Base-by-base conservation (phyloP, 2,113 vertebrate genomes). In the Sphaerodactylus townsendi region DNA sequence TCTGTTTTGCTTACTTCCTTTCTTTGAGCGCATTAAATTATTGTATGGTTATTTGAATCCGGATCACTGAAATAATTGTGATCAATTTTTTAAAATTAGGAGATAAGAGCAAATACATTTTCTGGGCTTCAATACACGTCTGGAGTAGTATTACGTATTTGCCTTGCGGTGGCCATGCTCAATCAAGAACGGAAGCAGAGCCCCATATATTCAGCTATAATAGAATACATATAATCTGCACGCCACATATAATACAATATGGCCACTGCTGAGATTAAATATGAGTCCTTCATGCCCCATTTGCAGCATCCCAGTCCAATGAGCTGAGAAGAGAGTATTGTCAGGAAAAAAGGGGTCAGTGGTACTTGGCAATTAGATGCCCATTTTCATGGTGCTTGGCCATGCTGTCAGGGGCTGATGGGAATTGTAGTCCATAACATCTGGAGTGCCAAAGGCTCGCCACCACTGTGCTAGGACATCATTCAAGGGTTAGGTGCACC, bases 361-460 rank as follows among this genome's bases (percentile, higher is more conserved):
- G 3, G 21, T 71, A 71, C 39, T 75, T 75, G 30, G 17, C 14
- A 75, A 75, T 33, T 87, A 5, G 0, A 46, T 65, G 39, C 86
- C 50, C 75, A 46, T 81, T 76, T 92, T 76, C 50, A 72, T 86
- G 88, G 74, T 39, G 9, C n/a, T n/a, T n/a, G n/a, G n/a, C n/a
- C n/a, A n/a, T n/a, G n/a, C n/a, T n/a, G n/a, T n/a, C n/a, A n/a
- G n/a, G n/a, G n/a, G n/a, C n/a, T n/a, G n/a, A n/a, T n/a, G n/a
- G n/a, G n/a, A n/a, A n/a, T n/a, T n/a, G n/a, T n/a, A n/a, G n/a
- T n/a, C n/a, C n/a, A n/a, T n/a, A n/a, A n/a, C n/a, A n/a, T n/a
- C n/a, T n/a, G n/a, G n/a, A n/a, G n/a, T n/a, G n/a, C n/a, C n/a
- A n/a, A n/a, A n/a, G n/a, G n/a, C n/a, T n/a, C n/a, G n/a, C n/a